These are phyloP conservation scores for Corythoichthys haematopterus DNA, from an alignment of 2,113 vertebrate genomes.

Conservation along the genomic window DNA sequence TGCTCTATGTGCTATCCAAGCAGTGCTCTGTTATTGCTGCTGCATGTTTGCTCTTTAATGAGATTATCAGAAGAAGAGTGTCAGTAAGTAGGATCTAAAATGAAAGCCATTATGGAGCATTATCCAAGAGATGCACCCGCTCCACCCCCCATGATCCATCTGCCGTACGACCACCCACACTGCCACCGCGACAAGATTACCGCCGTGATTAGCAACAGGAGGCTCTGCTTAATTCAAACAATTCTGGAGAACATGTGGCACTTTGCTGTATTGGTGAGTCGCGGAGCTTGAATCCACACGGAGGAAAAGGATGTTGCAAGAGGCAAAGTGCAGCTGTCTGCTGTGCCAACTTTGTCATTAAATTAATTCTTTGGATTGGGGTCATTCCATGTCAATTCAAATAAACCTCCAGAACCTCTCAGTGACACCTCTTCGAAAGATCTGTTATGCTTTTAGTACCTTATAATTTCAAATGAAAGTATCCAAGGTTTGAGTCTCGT, in stretches of 20 bases:
- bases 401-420: too few species aligned
- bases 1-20: constrained; percentile 27
- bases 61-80: constrained; percentile 79
- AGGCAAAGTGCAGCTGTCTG: constrained; percentile 1
- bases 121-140: constrained; percentile 68
- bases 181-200: constrained; percentile 73
- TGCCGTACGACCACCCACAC: constrained; percentile 74
- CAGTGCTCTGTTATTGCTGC: constrained; percentile 40
- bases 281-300: constrained; percentile 32
- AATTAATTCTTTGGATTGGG: too few species aligned
- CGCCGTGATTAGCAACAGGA: constrained; percentile 69
- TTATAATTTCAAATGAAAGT: too few species aligned
- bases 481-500: too few species aligned
- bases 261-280: constrained; percentile 54
- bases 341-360: constrained; percentile 1
- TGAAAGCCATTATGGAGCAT: constrained; percentile 81
- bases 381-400: too few species aligned
- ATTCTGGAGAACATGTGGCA: constrained; percentile 71
- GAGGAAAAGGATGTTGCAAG: constrained; percentile 16
- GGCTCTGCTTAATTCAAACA: constrained; percentile 75
- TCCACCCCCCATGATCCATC: constrained; percentile 64
- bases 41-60: constrained; percentile 70
- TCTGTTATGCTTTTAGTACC: too few species aligned
- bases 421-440: too few species aligned
- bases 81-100: constrained; percentile 83